Base-by-base conservation (phyloP, 2,113 vertebrate genomes). In the Corvus moneduloides region DNA sequence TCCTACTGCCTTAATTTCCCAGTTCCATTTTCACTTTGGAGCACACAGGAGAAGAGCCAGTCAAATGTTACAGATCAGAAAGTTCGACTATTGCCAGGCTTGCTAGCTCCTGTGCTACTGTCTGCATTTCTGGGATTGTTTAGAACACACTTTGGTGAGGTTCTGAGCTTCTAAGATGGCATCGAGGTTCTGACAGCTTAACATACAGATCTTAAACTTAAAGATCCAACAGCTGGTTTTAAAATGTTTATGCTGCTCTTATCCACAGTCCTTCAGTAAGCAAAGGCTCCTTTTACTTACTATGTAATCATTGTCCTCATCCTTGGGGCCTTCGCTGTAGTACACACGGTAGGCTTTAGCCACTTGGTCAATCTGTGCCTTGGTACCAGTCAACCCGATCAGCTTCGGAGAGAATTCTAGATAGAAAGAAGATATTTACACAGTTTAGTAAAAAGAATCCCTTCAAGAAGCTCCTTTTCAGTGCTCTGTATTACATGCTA, bases 251-350 rank as follows among this genome's bases (percentile, higher is more conserved):
- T 9, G 6, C 41, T 66, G 75, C 44, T 90, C 62, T 78, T 43
- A 56, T 3, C 18, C 37, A 72, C n/a, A 71, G 35, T 2, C 11
- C 28, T 69, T 58, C n/a, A 51, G 27, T 0, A 72, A 28, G 22
- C 26, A 86, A 56, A 90, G 13, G 51, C 28, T 51, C 23, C 37
- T 35, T 72, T 44, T 49, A 99, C 99, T 99, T 94, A 99, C 99
- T 52, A 99, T 99, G 97, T 99, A 99, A 97, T 99, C 99, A 5
- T 98, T 98, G 92, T 99, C 99, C 62, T 99, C 99, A 10, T 99
- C 99, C 94, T 98, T 99, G n/a, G 99, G 99, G 37, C 99, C 99
- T 41, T 99, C 98, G 3, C 99, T 99, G 95, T 98, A 99, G 92
- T 99, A 99, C 0, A 99, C 99, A 85, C 99, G 97, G 96, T 98